Evolutionary conservation across 2,113 vertebrate genomes (phyloP), one percentile per base, ranked within the genome.

Genomic region (Perognathus longimembris): DNA sequence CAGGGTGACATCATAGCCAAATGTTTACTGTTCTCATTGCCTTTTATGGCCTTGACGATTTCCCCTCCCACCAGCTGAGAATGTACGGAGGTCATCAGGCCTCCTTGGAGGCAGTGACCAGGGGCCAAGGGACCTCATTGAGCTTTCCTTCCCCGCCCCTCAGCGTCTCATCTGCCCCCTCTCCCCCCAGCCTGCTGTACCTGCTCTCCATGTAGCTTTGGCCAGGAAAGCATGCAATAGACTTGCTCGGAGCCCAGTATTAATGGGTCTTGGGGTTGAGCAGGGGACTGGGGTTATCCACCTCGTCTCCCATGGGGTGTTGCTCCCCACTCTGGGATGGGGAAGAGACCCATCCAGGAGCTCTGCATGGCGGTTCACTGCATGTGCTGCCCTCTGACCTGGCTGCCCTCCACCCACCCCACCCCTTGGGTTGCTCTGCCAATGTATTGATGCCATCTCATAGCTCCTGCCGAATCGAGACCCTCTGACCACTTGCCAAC

Each of bases 361-460:
- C 96, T 96, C 97, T 98, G 98, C 98, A 98, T 98, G 98, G 98
- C 97, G 92, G 97, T 94, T 97, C 95, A 95, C 97, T 98, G 98
- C 98, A 98, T 98, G 98, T 96, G 97, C 95, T 94, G 88, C 97
- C 97, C 97, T 97, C 97, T 87, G 67, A 93, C 94, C 95, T 94
- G 97, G 96, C 97, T 97, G 97, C 90, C 95, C 95, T 69, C 50
- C 50, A 18, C 50, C 50, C 50, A 54, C 36, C n/a, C 24, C 11
- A 9, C 22, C 85, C 97, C 96, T 96, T 74, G 96, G 98, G 98
- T 97, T 97, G 97, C 98, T 97, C 96, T 97, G 96, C 97, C 97
- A 85, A 50, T 22, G 77, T 85, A 28, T 59, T 28, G 97, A 94
- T 92, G 95, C 97, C 97, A 93, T 96, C 95, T 67, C 92, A 87